These are phyloP conservation scores for Crypturellus undulatus DNA, from an alignment of 2,113 vertebrate genomes.

Conservation along the genomic window DNA sequence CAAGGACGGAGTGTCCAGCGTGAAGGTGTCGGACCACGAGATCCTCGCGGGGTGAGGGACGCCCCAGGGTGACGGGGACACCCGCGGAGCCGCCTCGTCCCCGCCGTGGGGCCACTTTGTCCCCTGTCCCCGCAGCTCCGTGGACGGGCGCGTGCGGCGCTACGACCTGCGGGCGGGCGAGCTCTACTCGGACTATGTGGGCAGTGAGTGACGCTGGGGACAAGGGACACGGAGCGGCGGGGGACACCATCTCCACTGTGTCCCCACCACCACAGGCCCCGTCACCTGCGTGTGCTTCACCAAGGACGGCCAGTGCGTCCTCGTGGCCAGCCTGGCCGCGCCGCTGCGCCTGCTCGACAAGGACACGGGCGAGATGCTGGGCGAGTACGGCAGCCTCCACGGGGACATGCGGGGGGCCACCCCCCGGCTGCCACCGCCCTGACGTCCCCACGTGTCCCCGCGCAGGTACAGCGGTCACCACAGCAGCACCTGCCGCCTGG, in stretches of 20 bases:
- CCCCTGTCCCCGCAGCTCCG: conserved; percentile 76
- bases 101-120: too few species aligned
- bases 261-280: conserved; percentile 78
- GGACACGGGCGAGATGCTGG: conserved; percentile 91
- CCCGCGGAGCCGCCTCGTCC: too few species aligned
- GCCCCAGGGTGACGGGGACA: too few species aligned
- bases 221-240: too few species aligned
- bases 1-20: conserved; percentile 89
- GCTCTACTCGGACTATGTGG: conserved; percentile 88
- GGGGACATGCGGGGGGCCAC: rapidly evolving
- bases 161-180: conserved; percentile 92
- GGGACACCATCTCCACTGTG: too few species aligned
- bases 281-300: conserved; percentile 96
- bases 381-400: conserved; percentile 77
- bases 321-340: conserved; percentile 90
- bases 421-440: rapidly evolving
- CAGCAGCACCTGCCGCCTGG: conserved; percentile 91
- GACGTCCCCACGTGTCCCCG: rapidly evolving
- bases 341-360: conserved; percentile 90
- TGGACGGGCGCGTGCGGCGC: conserved; percentile 83
- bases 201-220: conserved; percentile 80
- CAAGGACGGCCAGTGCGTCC: conserved; percentile 87
- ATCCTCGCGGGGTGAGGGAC: conserved; percentile 87
- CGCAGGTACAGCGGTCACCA: conserved; percentile 86
- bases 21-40: conserved; percentile 88